Base-by-base conservation (phyloP, 2,113 vertebrate species). In the Geococcyx californianus region DNA sequence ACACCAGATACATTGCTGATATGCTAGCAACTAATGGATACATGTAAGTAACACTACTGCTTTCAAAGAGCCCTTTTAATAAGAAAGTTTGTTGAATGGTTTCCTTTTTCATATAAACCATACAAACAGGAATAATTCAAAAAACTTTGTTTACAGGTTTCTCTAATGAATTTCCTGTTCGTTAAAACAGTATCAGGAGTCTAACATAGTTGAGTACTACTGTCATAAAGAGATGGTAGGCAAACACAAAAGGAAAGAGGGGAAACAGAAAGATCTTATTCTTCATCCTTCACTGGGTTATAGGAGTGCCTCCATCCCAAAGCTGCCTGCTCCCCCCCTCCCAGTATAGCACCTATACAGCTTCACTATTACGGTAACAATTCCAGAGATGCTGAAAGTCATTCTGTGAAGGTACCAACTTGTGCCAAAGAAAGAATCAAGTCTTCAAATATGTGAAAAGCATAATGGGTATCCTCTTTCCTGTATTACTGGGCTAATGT, bases 1-100 rank as follows among this genome's bases (percentile, higher is more conserved):
- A 99, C 87, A 99, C 98, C 13, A 98, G 99, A 98, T 99, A 98
- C 69, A 99, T 99, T 16, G 98, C 97, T 15, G 99, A 99, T 73
- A 98, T 99, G 98, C 97, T 99, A 10, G 90, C 99, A 7, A 60
- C 97, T 31, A 98, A 99, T 42, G 99, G 99, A 98, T 99, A 99
- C 96, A 95, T 93, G 99, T 99, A 97, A 52, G 98, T 64, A 70
- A 70, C 20, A 11, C 9, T 67, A 6, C 36, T 92, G 23, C 64
- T 81, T 70, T 80, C 28, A 16, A 83, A 55, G 16, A 4, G 13
- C 60, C 42, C 44, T 63, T 67, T 69, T 73, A 33, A 42, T 49
- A 29, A 47, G 54, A 42, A 89, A 29, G 31, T 29, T 69, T 49
- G 28, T 59, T 77, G 44, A 81, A n/a, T 12, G 21, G 62, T 78